Base-by-base conservation (phyloP, 2,797 vertebrate genomes). In the Eurystomus glaucurus region DNA sequence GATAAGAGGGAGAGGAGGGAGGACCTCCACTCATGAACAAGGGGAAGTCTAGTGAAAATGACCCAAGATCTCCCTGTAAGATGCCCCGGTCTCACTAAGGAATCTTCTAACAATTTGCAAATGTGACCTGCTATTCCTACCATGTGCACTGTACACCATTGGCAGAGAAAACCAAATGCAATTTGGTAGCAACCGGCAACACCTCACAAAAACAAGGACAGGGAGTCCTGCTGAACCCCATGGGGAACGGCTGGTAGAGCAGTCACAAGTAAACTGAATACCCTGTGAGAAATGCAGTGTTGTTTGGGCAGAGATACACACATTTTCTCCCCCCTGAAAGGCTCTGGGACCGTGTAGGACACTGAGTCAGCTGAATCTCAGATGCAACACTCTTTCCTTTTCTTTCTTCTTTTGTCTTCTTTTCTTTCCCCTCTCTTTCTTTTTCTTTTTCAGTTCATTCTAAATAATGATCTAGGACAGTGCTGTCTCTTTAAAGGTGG, bases 401-500 rank as follows among this genome's bases (percentile, higher is more conserved):
- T 93, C 85, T 69, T 35, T 64, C 35, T 28, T 64, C 20, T 82
- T 91, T 81, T 94, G 74, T 91, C 81, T 82, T 70, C 95, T 85
- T 94, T 90, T 94, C 95, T 91, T 91, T 85, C 66, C 64, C 20
- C 7, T 76, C 20, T 31, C 64, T 72, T 90, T 82, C 62, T 88
- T 68, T 94, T 78, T 81, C 83, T 17, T 62, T 88, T 81, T 41
- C 86, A 88, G 94, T 95, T 96, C 91, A 97, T 97, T 95, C 98
- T 97, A 98, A 98, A 98, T 98, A 97, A 97, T 98, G 98, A 98
- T 98, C 94, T 97, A 98, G 98, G 98, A 97, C 98, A 98, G 83
- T 10, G 5, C 98, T 99, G 98, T 98, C 97, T 90, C 98, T 98
- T 98, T 98, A 98, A 98, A 98, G 98, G 98, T 98, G 98, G 87